Evolutionary conservation across 2,797 vertebrate genomes (phyloP).

Genomic region (Serranus cabrilla): DNA sequence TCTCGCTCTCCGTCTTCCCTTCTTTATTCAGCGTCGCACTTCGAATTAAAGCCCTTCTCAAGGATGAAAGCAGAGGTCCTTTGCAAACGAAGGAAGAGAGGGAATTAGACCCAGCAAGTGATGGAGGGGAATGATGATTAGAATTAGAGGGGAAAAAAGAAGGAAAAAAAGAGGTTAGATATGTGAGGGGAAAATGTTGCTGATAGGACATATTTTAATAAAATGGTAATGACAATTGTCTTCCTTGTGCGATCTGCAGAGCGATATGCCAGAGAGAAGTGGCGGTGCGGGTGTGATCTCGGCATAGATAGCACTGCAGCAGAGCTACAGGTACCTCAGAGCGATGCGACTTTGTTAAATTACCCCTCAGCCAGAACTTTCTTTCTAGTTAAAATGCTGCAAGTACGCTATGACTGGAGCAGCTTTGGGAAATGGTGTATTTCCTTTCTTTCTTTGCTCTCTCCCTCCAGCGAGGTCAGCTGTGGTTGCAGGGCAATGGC

Average conservation of each 20-base stretch:
- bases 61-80: slow-evolving; percentile 91
- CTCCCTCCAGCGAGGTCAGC: slow-evolving; percentile 71
- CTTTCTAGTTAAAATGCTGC: slow-evolving; percentile 62
- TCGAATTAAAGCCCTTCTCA: slow-evolving; percentile 91
- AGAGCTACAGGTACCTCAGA: slow-evolving; percentile 65
- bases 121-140: slow-evolving; percentile 84
- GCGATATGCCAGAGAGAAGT: slow-evolving; percentile 61
- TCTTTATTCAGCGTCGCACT: slow-evolving; percentile 88
- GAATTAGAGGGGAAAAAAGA: slow-evolving; percentile 66
- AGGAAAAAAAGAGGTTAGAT: slow-evolving; percentile 66
- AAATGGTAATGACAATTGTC: slow-evolving; percentile 84
- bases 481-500: slow-evolving; percentile 54
- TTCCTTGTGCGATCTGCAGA: slow-evolving; percentile 65
- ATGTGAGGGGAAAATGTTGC: slow-evolving; percentile 70
- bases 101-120: slow-evolving; percentile 80
- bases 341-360: slow-evolving; percentile 56
- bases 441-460: slow-evolving; percentile 40
- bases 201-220: slow-evolving; percentile 81
- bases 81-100: slow-evolving; percentile 83
- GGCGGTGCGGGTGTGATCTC: slow-evolving; percentile 58
- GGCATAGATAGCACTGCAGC: slow-evolving; percentile 55
- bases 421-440: slow-evolving; percentile 50
- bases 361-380: slow-evolving; percentile 54
- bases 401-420: slow-evolving; percentile 40
- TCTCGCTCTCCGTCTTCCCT: slow-evolving; percentile 57